phyloP scores from a whole-genome alignment of 2,888 invertebrate species.

The Suillia variegata region DNA sequence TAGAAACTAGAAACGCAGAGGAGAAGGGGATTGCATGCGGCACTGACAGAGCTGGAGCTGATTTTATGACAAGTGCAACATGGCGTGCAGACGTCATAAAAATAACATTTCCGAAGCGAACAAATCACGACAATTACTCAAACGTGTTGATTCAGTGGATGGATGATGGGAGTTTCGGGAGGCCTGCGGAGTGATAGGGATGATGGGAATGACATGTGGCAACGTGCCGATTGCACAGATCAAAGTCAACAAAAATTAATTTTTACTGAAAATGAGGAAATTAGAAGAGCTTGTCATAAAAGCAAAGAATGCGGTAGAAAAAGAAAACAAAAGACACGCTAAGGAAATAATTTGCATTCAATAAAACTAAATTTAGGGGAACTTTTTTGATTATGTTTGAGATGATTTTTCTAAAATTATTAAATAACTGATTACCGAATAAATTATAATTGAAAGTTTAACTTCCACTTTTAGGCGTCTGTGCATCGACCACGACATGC shows the following conservation, averaged over 20 bases:
- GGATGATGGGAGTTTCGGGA: background rate
- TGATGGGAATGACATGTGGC: background rate
- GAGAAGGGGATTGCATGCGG: background rate
- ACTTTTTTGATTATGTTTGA: too few species aligned
- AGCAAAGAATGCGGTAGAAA: too few species aligned
- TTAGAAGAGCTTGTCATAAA: too few species aligned
- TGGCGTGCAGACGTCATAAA: slow-evolving; percentile 11
- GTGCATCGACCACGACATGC: slow-evolving; percentile 50
- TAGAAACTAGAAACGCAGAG: background rate
- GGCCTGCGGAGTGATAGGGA: too few species aligned
- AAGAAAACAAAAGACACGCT: too few species aligned
- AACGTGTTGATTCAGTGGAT: too few species aligned
- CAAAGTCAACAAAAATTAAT: slow-evolving; percentile 2
- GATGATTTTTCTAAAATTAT: too few species aligned
- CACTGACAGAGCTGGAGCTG: background rate
- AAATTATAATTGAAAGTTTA: background rate
- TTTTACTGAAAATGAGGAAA: too few species aligned
- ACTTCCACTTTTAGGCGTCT: slow-evolving; percentile 43
- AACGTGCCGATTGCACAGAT: background rate
- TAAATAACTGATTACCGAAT: too few species aligned
- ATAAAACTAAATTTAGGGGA: too few species aligned
- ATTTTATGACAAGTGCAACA: slow-evolving; percentile 36
- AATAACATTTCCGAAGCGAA: background rate
- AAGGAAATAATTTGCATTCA: too few species aligned
- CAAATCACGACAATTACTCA: background rate